Evolutionary conservation across 2,888 invertebrate genomes (phyloP), one percentile per base, ranked within the genome.

Genomic region (Pheosia gnoma): DNA sequence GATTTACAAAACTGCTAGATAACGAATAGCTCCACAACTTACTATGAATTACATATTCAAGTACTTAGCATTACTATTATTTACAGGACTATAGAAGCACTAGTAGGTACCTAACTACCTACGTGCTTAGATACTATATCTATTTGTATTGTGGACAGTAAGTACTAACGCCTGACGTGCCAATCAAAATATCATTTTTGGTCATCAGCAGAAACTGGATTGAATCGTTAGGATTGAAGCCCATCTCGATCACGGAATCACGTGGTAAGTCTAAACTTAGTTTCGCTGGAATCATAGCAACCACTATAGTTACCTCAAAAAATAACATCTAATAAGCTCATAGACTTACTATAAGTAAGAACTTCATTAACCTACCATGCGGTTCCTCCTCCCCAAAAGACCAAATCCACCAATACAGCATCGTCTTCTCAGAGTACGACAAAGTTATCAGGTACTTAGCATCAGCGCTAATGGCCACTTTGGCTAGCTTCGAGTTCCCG

Each of bases 391-490:
- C 74, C 4, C 94, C 95, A 39, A 80, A 87, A 45, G 95, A 94
- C 96, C 96, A 96, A 55, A 95, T 85, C 95, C 96, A 96, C 84
- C 95, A 94, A 67, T 94, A 86, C 0, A 96, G 69, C 0, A 79
- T 77, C 37, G 94, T 92, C 59, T 82, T 83, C 0, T 87, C 85
- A 56, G 88, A 89, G 65, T 94, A 93, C 4, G 93, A 95, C 58
- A 95, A 71, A 0, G 95, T 94, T 1, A 95, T 81, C 53, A 96
- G 80, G 71, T 94, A 95, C 73, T 94, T 95, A 1, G 95, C 95
- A 68, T 94, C 93, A 0, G 86, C 86, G 66, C 95, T 96, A 8
- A 96, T 73, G 0, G 88, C 86, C 5, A 94, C 86, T 53, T 88
- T 90, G 0, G 88, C 78, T 4, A 94, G 69, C 58, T 83, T 84